These are phyloP conservation scores for Platycercus adscitus DNA, from an alignment of 2,113 vertebrate genomes.

Conservation along the genomic window DNA sequence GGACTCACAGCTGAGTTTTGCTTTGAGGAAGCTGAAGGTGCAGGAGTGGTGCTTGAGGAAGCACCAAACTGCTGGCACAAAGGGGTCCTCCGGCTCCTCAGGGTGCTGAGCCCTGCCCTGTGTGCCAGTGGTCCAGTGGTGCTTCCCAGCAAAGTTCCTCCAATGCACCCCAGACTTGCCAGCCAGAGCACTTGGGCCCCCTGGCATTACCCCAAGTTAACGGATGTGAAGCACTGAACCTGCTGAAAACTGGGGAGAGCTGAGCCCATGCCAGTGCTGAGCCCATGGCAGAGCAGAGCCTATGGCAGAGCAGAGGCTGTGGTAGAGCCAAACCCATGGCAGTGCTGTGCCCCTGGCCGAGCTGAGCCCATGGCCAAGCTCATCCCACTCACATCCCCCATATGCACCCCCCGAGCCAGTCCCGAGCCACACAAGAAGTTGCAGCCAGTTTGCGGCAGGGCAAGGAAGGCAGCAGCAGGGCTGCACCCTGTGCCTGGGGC, in stretches of 20 bases:
- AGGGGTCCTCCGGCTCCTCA: neutral
- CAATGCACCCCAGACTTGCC: rapidly evolving
- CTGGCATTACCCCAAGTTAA: rapidly evolving
- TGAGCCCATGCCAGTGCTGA: neutral
- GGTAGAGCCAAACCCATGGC: neutral
- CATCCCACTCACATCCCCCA: neutral
- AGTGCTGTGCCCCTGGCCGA: too few species aligned
- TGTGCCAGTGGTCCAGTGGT: rapidly evolving
- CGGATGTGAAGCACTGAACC: rapidly evolving
- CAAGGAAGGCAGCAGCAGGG: neutral
- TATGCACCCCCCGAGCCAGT: neutral
- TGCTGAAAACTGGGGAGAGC: rapidly evolving
- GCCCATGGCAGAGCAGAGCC: neutral
- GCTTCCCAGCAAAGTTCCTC: neutral
- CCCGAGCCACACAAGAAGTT: neutral
- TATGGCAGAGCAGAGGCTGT: neutral
- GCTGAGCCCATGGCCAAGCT: neutral
- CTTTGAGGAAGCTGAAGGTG: neutral
- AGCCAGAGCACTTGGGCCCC: rapidly evolving
- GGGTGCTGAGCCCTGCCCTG: rapidly evolving
- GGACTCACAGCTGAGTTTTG: neutral
- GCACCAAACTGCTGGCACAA: rapidly evolving
- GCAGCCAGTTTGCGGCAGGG: neutral
- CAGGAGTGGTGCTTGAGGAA: neutral
- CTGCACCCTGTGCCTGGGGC: neutral